These are phyloP conservation scores for Monochamus saltuarius DNA, from an alignment of 1,140 invertebrate genomes.

Conservation along the genomic window DNA sequence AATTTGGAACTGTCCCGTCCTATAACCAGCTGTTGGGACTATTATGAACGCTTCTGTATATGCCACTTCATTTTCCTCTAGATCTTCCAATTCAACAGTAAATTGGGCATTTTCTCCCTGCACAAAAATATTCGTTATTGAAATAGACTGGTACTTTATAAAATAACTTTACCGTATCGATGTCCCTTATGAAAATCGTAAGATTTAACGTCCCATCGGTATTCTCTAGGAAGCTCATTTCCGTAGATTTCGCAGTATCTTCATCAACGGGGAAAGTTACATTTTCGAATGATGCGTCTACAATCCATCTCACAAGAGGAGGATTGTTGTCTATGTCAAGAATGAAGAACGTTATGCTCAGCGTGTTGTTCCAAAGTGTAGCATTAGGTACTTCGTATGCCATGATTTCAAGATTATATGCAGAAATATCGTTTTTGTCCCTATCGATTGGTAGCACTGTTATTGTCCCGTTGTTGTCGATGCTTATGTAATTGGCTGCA, in stretches of 20 bases:
- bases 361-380: conserved; percentile 43
- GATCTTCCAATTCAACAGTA: conserved; percentile 47
- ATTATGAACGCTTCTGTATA: conserved; percentile 55
- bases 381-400: conserved; percentile 56
- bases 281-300: neutral
- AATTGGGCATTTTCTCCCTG: conserved; percentile 61
- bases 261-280: conserved; percentile 46
- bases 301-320: conserved; percentile 41
- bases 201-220: conserved; percentile 22
- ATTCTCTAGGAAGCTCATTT: conserved; percentile 31
- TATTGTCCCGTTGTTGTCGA: conserved; percentile 51
- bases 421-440: conserved; percentile 57
- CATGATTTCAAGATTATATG: conserved; percentile 49
- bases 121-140: conserved; percentile 18
- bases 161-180: conserved; percentile 55
- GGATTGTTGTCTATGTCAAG: conserved; percentile 59
- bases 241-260: conserved; percentile 41
- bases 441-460: conserved; percentile 56
- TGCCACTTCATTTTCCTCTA: conserved; percentile 40
- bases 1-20: conserved; percentile 57
- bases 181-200: conserved; percentile 54
- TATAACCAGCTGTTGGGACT: conserved; percentile 57
- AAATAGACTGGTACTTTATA: neutral
- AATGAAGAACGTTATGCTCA: conserved; percentile 55
- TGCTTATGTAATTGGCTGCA: conserved; percentile 39